Conservation (phyloP, 2,888 invertebrate species). For the Thalpophila matura region DNA sequence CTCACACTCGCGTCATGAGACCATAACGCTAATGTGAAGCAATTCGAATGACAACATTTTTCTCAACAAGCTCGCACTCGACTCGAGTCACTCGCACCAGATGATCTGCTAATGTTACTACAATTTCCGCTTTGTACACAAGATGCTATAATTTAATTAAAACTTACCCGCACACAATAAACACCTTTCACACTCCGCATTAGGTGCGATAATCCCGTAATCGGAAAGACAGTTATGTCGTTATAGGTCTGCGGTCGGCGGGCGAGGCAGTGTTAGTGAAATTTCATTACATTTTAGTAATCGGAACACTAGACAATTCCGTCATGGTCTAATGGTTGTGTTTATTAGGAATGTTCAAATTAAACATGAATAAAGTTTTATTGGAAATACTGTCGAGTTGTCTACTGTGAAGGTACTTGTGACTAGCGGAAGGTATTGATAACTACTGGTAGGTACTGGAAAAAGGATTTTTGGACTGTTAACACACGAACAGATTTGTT, state of each 20-base stretch:
- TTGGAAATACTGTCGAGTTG: slow-evolving; percentile 28
- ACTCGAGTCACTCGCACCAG: slow-evolving; percentile 54
- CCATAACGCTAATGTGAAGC: neutral
- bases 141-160: slow-evolving; percentile 71
- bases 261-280: slow-evolving; percentile 66
- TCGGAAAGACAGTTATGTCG: slow-evolving; percentile 48
- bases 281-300: slow-evolving; percentile 72
- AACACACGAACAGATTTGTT: neutral
- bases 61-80: slow-evolving; percentile 20
- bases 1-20: too few species aligned
- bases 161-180: slow-evolving; percentile 47
- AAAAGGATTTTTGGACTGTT: neutral
- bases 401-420: neutral
- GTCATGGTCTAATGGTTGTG: slow-evolving; percentile 66
- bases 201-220: slow-evolving; percentile 49
- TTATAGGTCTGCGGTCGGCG: slow-evolving; percentile 53
- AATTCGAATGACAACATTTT: slow-evolving; percentile 6
- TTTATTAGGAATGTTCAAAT: slow-evolving; percentile 66
- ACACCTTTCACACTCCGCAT: slow-evolving; percentile 25
- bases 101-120: slow-evolving; percentile 66
- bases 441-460: neutral
- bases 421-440: slow-evolving; percentile 22
- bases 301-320: slow-evolving; percentile 68
- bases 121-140: slow-evolving; percentile 62
- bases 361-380: slow-evolving; percentile 58